Conservation (phyloP, 2,113 vertebrate species). For the Strix aluco region DNA sequence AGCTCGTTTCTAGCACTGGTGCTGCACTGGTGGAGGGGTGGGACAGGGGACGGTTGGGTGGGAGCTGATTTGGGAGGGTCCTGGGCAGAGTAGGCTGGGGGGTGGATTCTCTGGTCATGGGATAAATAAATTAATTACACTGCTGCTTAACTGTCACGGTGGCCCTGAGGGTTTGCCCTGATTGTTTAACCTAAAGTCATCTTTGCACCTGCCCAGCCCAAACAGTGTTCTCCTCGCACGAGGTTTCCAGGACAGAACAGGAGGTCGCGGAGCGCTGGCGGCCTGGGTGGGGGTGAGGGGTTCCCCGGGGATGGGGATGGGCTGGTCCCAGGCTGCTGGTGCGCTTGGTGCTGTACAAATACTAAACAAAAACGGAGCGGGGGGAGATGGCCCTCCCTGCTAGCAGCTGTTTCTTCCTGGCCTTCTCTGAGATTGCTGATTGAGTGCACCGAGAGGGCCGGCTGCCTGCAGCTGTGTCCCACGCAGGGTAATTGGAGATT, state of each 20-base stretch:
- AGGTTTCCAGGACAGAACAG: not conserved
- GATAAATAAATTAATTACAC: not conserved
- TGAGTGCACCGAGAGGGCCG: not conserved
- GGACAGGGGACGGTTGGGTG: not conserved
- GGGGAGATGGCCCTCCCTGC: rapidly evolving
- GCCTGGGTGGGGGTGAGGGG: not conserved
- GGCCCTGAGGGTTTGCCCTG: not conserved
- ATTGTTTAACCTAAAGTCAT: not conserved
- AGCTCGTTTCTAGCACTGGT: not conserved
- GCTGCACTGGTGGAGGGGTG: not conserved
- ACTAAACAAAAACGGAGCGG: not conserved
- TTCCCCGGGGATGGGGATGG: rapidly evolving
- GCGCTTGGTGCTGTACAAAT: not conserved
- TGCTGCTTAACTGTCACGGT: not conserved
- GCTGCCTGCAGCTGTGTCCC: not conserved
- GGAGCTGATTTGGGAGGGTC: not conserved
- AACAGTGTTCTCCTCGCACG: not conserved
- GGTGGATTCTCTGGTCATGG: not conserved
- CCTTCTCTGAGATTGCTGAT: not conserved
- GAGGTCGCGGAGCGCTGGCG: rapidly evolving
- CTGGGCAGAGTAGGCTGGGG: not conserved
- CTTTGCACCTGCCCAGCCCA: not conserved
- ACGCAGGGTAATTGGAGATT: not conserved
- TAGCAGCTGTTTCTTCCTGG: not conserved
- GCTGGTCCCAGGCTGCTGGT: not conserved